Base-by-base conservation (phyloP, 2,797 vertebrate genomes). In the Merluccius polli region DNA sequence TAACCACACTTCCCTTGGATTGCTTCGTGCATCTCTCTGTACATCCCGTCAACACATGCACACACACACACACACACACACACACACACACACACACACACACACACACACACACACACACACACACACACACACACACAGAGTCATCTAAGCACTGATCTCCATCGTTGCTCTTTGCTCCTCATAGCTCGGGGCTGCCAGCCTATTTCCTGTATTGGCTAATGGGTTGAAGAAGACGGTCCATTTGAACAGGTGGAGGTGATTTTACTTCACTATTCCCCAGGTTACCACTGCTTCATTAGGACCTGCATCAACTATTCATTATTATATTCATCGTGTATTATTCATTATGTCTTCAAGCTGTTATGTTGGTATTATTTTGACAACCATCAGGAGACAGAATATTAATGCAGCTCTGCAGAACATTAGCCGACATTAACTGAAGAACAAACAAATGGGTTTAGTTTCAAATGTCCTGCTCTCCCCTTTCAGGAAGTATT, bases 1-100 rank as follows among this genome's bases (percentile, higher is more conserved):
- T 94, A 94, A 94, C 93, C 87, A 91, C 87, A 86, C 87, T 90
- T 90, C 84, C 91, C 86, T 77, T 82, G 36, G 52, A 73, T 87
- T 80, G 86, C 80, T 79, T 75, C 71, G 70, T 85, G 81, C 74
- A 72, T 77, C 75, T 73, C 74, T 72, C 79, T 75, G 52, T 79
- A 75, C 73, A 82, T 68, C 27, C 35, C 33, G 68, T 70, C 32
- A 71, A 31, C 67, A 36, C 77, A 69, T 68, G 52, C 71, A n/a
- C 11, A n/a, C 63, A 10, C 24, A 27, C n/a, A 24, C 52, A 63
- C 52, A 63, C 52, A 63, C 52, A 63, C 52, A 63, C 16, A 63
- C 52, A 18, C n/a, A 63, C n/a, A 18, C 52, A 18, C 52, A 63
- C 52, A 63, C 52, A 63, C 52, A 11, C 52, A 63, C 18, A 52